These are phyloP conservation scores for Lathronympha strigana DNA, from an alignment of 2,888 invertebrate species.

Conservation along the genomic window DNA sequence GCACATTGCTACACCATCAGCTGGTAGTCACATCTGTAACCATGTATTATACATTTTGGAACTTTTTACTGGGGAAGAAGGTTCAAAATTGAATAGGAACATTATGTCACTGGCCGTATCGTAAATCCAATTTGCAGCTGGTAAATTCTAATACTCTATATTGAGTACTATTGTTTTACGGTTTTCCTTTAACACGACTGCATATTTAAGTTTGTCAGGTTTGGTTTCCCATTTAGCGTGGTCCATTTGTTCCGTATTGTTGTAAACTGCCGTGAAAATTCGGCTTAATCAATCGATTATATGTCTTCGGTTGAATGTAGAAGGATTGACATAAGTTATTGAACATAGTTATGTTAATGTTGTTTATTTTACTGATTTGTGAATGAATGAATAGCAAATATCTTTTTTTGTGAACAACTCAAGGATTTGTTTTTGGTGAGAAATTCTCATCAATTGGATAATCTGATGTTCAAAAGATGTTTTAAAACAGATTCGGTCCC, in stretches of 20 bases:
- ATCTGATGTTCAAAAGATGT: too few species aligned
- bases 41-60: too few species aligned
- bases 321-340: background rate
- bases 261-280: slow-evolving; percentile 10
- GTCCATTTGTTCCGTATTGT: slow-evolving; percentile 24
- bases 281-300: slow-evolving; percentile 3
- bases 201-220: slow-evolving; percentile 13
- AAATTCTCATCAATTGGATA: too few species aligned
- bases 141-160: background rate
- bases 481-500: too few species aligned
- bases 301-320: background rate
- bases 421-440: too few species aligned
- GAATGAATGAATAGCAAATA: background rate
- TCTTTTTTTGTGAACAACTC: too few species aligned
- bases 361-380: slow-evolving; percentile 11
- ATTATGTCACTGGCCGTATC: slow-evolving; percentile 4
- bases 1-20: too few species aligned
- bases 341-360: background rate
- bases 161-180: background rate
- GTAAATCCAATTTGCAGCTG: background rate
- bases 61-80: too few species aligned
- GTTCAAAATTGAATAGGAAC: too few species aligned
- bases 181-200: background rate
- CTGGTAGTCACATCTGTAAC: too few species aligned
- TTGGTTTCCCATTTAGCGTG: slow-evolving; percentile 16